Base-by-base conservation (phyloP, 64 coral and sea anemone genomes). In the Actinia equina region DNA sequence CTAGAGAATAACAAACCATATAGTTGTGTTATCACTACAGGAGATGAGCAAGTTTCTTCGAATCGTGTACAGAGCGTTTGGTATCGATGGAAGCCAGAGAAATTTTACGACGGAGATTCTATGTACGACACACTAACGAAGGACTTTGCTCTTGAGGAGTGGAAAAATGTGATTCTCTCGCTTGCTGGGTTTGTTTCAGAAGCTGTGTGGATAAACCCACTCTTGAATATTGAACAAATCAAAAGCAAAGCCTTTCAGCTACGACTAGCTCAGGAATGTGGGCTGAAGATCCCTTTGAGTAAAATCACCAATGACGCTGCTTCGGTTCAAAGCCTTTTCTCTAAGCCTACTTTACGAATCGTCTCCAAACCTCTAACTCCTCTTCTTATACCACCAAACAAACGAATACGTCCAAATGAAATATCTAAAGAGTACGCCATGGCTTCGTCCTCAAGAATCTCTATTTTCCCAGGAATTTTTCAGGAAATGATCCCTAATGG, bases 81-180 rank as follows among this genome's bases (percentile, higher is more conserved):
- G 88, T 58, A 89, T 26, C 88, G 78, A 23, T 89, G 88, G 88
- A 65, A 89, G n/a, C 88, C 88, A 17, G 80, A 52, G 44, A 69
- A 83, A 20, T 82, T 89, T 15, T 71, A 60, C 13, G 80, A 22
- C 3, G 26, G 82, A 15, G 88, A 89, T 71, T 62, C 81, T 23
- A 65, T 89, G 42, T 37, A 88, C 37, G 71, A 70, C 59, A 78
- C 49, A 37, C 52, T 89, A 43, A 82, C 88, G 7, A 89, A 77
- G 37, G 88, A 84, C 65, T 85, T 89, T 17, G 82, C 65, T 19
- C 10, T 84, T 20, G 83, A 89, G 58, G 88, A 89, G 23, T 89
- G 88, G 88, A 77, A 55, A 17, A 42, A 64, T 17, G 88, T 89
- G 14, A 77, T 89, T 55, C 82, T 46, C 25, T 89, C 88, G 0